Percentiles rank a stretch among this genome's conserved stretches.
Conservation (phyloP, 2,113 vertebrate species). For the Colinus virginianus region DNA sequence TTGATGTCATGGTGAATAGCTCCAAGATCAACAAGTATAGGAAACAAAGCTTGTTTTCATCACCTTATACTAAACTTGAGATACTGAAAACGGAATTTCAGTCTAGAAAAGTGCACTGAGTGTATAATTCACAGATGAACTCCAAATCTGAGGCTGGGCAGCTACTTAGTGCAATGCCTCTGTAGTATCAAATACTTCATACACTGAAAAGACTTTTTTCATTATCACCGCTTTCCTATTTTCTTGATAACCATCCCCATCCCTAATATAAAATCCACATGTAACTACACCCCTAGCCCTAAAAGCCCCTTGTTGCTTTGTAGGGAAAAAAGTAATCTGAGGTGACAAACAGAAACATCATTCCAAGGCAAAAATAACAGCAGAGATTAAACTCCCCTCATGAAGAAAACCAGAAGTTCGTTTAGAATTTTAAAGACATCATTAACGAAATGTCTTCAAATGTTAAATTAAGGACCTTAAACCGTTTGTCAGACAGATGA, state of each 20-base stretch:
- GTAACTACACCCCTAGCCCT: neutral
- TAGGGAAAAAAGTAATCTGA: neutral
- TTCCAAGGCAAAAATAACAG: slow-evolving; percentile 1
- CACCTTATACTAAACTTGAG: neutral
- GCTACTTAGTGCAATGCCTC: neutral
- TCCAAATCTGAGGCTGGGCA: neutral
- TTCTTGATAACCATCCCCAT: neutral
- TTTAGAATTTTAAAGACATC: slow-evolving; percentile 37
- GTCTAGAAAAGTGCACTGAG: neutral
- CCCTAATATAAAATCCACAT: neutral
- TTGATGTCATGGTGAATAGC: neutral
- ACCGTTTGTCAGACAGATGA: slow-evolving; percentile 40
- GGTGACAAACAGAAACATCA: neutral
- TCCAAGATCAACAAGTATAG: neutral
- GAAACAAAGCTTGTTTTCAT: neutral
- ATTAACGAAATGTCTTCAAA: slow-evolving; percentile 54
- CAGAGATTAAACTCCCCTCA: slow-evolving; percentile 20
- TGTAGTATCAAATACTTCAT: neutral
- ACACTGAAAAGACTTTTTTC: neutral
- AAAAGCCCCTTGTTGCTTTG: neutral
- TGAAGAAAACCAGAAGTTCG: slow-evolving; percentile 23
- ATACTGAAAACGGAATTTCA: neutral
- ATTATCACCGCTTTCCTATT: neutral
- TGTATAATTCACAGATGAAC: neutral
- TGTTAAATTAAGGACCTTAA: slow-evolving; percentile 36